A percentile compares a stretch with the other conserved stretches of the same genome.
These are phyloP conservation scores for Delphinus delphis DNA, from an alignment of 2,113 vertebrate genomes.

Conservation along the genomic window DNA sequence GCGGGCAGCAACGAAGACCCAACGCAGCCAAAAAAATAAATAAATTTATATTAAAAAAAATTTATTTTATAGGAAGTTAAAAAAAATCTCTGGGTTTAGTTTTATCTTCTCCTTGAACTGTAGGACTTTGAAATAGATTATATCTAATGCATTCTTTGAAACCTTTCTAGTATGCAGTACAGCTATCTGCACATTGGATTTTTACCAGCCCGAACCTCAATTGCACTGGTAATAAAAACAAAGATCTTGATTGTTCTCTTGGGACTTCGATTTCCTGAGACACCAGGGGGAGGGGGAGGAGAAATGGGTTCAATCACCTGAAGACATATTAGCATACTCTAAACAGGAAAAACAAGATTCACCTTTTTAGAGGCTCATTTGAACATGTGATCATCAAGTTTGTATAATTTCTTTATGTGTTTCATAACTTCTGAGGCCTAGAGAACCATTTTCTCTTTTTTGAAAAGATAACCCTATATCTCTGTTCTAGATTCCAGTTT, in stretches of 20 bases:
- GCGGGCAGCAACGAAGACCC: not conserved
- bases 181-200: not conserved
- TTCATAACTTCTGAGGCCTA: constrained; percentile 24
- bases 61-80: not conserved
- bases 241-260: not conserved
- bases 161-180: not conserved
- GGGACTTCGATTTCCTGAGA: constrained; percentile 5
- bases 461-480: not conserved
- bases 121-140: constrained; percentile 7
- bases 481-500: not conserved
- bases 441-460: not conserved
- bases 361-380: constrained; percentile 30
- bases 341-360: constrained; percentile 66
- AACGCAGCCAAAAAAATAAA: not conserved
- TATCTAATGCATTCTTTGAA: constrained; percentile 24
- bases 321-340: not conserved
- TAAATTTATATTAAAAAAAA: too few relatives aligned
- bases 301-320: not conserved
- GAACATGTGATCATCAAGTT: constrained; percentile 11
- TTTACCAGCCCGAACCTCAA: not conserved
- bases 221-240: not conserved
- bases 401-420: not conserved
- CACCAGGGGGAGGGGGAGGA: not conserved
- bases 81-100: constrained; percentile 5
- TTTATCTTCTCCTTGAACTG: constrained; percentile 39